phyloP scores from a whole-genome alignment of 2,113 vertebrate genomes.

The Dicerorhinus sumatrensis region DNA sequence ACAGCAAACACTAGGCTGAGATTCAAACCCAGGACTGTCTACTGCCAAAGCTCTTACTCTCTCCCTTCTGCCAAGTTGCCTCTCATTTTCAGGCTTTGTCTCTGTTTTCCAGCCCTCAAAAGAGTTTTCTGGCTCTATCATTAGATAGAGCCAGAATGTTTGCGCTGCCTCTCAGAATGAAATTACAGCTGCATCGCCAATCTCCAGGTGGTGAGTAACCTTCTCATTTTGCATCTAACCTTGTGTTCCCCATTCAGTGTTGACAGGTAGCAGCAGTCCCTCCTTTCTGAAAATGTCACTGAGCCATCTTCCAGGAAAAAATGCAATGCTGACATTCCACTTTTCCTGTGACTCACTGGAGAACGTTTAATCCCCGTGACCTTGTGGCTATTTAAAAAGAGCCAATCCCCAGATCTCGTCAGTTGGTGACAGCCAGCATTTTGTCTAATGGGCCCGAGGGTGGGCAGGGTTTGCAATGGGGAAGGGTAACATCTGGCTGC shows the following conservation, averaged over 20 bases:
- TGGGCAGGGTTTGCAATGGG: background rate
- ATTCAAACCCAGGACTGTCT: background rate
- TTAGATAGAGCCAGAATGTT: no score
- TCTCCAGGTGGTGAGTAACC: constrained; percentile 29
- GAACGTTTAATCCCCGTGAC: constrained; percentile 84
- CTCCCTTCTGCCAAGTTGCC: background rate
- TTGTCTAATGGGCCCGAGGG: constrained; percentile 71
- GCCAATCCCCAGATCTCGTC: constrained; percentile 75
- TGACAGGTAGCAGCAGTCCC: constrained; percentile 68
- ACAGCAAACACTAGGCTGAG: background rate
- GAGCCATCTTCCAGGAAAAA: constrained; percentile 77
- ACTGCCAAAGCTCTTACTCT: background rate
- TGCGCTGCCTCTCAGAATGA: constrained; percentile 25
- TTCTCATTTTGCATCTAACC: constrained; percentile 69
- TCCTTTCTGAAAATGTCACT: constrained; percentile 85
- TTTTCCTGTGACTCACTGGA: constrained; percentile 81
- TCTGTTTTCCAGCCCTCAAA: background rate
- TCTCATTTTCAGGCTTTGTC: background rate
- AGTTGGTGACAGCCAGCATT: constrained; percentile 76
- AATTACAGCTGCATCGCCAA: background rate
- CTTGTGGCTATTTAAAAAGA: constrained; percentile 85
- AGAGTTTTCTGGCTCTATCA: background rate
- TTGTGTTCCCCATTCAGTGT: constrained; percentile 70
- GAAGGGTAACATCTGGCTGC: constrained; percentile 69
- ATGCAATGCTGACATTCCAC: constrained; percentile 85